Evolutionary conservation across 37 sponge, comb jelly and placozoan species (phyloP).

Genomic region (Mnemiopsis leidyi): DNA sequence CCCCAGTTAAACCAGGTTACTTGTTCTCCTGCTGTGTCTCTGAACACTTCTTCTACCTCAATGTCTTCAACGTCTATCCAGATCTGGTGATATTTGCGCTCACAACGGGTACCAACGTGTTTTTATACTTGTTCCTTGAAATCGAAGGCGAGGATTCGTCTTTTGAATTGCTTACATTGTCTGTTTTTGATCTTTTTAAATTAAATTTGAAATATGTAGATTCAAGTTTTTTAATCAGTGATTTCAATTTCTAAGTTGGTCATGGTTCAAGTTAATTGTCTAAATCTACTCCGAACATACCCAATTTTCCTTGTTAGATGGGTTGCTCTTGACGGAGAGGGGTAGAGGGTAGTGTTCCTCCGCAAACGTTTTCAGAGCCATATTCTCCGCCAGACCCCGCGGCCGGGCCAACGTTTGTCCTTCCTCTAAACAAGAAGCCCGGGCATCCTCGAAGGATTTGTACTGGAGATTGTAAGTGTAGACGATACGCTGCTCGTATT

Average conservation of each 20-base stretch:
- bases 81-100: not conserved
- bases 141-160: too few species aligned
- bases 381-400: not conserved
- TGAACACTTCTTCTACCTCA: not conserved
- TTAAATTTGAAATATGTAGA: too few species aligned
- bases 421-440: not conserved
- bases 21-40: not conserved
- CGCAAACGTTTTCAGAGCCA: not conserved
- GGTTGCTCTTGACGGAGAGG: not conserved
- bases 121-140: too few species aligned
- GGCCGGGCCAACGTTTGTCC: not conserved
- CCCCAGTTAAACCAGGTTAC: not conserved
- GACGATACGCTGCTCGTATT: not conserved
- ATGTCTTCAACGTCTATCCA: not conserved
- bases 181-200: too few species aligned
- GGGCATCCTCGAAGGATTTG: conserved; percentile 16
- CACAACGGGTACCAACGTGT: too few species aligned
- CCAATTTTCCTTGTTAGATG: not conserved
- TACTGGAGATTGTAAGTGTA: not conserved
- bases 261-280: too few species aligned
- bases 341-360: conserved; percentile 14
- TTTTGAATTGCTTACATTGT: too few species aligned
- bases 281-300: not conserved
- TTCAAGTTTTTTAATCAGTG: too few species aligned
- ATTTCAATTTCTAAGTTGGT: too few species aligned